Evolutionary conservation across 2,113 vertebrate genomes (phyloP), one percentile per base, ranked within the genome.

Genomic region (Dryoscopus gambensis): DNA sequence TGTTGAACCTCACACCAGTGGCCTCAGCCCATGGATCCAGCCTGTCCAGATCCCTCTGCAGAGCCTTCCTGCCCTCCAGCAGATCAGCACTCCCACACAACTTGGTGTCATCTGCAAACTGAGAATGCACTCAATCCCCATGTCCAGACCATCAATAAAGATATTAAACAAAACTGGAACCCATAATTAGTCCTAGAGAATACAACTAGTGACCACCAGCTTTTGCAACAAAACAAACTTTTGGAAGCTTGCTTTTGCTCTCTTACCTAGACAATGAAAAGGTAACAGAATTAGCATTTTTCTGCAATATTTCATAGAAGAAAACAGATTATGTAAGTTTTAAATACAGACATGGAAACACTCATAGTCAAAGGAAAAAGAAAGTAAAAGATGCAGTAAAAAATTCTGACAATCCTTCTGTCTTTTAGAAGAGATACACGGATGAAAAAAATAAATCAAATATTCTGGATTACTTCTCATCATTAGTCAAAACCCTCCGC

Each of bases 61-160:
- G 68, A 11, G 44, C 8, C 15, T 20, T 37, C 8, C 31, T 65
- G 10, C 13, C 2, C 42, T 57, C 17, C 67, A 50, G 31, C 50
- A 28, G 9, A 65, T 11, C 50, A 50, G 28, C 35, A 30, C 6
- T 42, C 5, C 5, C 1, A 2, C 9, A 3, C 12, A 81, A 0
- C 0, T 7, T 4, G 1, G 9, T 5, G 13, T 30, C 11, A 39
- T 21, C 37, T 46, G 8, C 15, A 37, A 74, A 39, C 7, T 14
- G 27, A 75, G 30, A 30, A 52, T 35, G 17, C 21, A 76, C n/a
- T 49, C 28, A 1, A 62, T 27, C 19, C 14, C 21, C 25, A 11
- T n/a, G 10, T 42, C 10, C 5, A 9, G 15, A 30, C 9, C 10
- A 42, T 8, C 24, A 75, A 18, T 31, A 47, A 60, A 68, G 33